phyloP scores from a whole-genome alignment of 2,888 invertebrate genomes.

The Oxyteleia sp. region DNA sequence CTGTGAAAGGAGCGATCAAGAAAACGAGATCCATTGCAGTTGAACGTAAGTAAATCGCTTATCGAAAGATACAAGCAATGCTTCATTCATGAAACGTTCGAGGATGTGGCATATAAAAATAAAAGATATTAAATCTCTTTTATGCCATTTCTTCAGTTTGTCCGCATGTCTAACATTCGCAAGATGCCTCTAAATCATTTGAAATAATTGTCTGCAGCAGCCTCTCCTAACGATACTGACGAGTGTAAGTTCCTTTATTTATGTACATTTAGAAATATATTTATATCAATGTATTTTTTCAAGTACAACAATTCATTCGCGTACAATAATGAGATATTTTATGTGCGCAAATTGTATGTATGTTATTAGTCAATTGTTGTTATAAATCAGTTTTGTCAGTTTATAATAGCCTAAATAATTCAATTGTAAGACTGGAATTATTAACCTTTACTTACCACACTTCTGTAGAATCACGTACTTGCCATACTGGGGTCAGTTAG shows the following conservation, averaged over 20 bases:
- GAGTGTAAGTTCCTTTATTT: constrained; percentile 81
- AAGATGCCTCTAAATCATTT: constrained; percentile 63
- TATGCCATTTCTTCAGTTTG: constrained; percentile 61
- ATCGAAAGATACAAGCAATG: constrained; percentile 6
- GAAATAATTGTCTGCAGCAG: constrained; percentile 79
- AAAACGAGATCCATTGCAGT: constrained; percentile 97
- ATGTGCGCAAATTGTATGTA: too few species aligned
- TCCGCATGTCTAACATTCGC: constrained; percentile 76
- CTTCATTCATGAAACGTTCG: background rate
- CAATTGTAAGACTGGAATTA: too few species aligned
- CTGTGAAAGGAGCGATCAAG: constrained; percentile 97
- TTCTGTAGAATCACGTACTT: too few species aligned
- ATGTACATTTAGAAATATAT: background rate
- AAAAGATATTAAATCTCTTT: constrained; percentile 30
- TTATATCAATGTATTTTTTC: too few species aligned
- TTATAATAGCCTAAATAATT: too few species aligned
- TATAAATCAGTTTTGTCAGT: too few species aligned
- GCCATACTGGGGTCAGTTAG: too few species aligned
- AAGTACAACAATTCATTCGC: too few species aligned
- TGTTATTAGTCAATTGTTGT: too few species aligned
- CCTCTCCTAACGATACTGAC: constrained; percentile 79
- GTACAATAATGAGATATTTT: too few species aligned
- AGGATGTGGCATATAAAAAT: constrained; percentile 13
- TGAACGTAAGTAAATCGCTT: constrained; percentile 91
- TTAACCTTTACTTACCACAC: too few species aligned